These are phyloP conservation scores for Willisornis vidua DNA, from an alignment of 2,113 vertebrate genomes.

Conservation along the genomic window DNA sequence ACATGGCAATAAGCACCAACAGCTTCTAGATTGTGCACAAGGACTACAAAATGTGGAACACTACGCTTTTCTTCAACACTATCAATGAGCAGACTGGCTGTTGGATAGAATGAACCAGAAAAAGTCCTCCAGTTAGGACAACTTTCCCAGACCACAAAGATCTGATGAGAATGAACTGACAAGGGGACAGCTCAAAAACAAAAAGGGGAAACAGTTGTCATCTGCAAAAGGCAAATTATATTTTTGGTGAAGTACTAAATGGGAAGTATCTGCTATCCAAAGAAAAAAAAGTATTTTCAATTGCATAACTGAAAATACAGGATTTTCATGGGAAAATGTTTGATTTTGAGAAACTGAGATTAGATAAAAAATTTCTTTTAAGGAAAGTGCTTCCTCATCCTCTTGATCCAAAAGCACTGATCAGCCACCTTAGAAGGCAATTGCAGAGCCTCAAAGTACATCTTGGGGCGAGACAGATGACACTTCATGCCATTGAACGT, in stretches of 20 bases:
- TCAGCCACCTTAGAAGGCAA: background rate
- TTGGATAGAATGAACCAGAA: background rate
- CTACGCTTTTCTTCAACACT: background rate
- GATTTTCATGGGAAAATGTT: background rate
- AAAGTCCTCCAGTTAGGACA: background rate
- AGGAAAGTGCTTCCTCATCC: background rate
- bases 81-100: background rate
- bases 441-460: background rate
- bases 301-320: background rate
- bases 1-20: background rate
- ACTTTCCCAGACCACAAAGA: background rate
- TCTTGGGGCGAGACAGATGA: background rate
- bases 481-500: rapidly evolving
- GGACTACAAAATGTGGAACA: background rate
- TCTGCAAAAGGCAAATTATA: background rate
- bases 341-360: background rate
- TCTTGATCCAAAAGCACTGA: background rate
- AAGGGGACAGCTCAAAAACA: background rate
- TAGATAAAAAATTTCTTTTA: background rate
- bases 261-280: background rate
- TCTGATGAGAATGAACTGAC: background rate
- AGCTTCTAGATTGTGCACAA: background rate
- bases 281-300: background rate
- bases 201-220: background rate
- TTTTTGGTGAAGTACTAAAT: background rate